Base-by-base conservation (phyloP, 1,140 invertebrate genomes). In the Drosophila lini region DNA sequence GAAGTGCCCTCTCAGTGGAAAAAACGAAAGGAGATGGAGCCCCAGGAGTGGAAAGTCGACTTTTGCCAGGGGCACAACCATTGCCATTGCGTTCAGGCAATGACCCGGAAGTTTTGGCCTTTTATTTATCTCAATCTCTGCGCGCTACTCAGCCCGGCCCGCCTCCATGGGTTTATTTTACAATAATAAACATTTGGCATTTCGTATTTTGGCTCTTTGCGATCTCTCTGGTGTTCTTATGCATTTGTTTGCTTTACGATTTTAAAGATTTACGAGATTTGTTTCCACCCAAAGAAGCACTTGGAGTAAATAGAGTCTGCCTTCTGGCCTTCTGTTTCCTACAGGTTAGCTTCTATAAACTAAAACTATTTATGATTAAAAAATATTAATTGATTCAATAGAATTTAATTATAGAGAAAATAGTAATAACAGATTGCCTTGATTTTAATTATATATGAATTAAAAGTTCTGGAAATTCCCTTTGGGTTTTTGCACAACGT, bases 211-310 rank as follows among this genome's bases (percentile, higher is more conserved):
- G 65, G 53, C 38, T 71, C 61, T 61, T 70, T 62, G 57, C 67
- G 70, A 59, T 69, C 42, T 79, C 34, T 15, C 25, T 50, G 11
- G 9, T 10, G 59, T 63, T 55, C 59, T 80, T 62, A 40, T 56
- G 56, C 56, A 75, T 67, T 86, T 86, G 83, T 86, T 86, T 86
- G 80, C 36, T 76, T 88, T 88, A 80, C 71, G 83, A 86, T 88
- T 82, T 88, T 80, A 74, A 73, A 88, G 80, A 86, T 88, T 88
- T 83, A 89, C 83, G 65, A 77, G 55, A 60, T 73, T 55, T 79
- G 44, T 68, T 83, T 81, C 31, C 45, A 65, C 22, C 60, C 45
- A 64, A 55, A 55, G 52, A 55, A 52, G 64, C 64, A 45, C 61
- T 32, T 32, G 60, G 58, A 52, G 56, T 68, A 40, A 42, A 42